Conservation (phyloP, 1,140 invertebrate species). For the Diorhabda carinulata region DNA sequence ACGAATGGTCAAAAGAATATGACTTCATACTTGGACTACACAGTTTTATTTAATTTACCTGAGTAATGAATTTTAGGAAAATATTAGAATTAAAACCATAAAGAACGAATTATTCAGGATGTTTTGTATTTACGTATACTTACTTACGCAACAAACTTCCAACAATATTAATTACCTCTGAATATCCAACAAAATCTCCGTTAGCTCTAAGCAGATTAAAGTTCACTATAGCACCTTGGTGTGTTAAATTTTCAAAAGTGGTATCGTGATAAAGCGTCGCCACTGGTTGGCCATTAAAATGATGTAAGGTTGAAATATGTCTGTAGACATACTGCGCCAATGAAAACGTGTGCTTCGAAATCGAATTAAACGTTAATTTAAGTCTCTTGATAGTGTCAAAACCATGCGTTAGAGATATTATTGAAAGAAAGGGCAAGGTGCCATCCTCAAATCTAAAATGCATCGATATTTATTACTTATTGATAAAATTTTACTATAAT, state of each 20-base stretch:
- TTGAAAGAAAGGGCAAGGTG: slow-evolving; percentile 82
- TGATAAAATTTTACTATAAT: too few species aligned
- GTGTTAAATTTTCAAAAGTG: slow-evolving; percentile 57
- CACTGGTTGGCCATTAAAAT: slow-evolving; percentile 70
- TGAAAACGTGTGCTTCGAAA: slow-evolving; percentile 71
- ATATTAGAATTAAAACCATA: too few species aligned
- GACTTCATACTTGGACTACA: too few species aligned
- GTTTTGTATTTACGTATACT: too few species aligned
- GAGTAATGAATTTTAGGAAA: too few species aligned
- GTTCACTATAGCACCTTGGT: slow-evolving; percentile 82
- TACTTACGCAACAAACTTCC: too few species aligned
- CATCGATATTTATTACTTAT: too few species aligned
- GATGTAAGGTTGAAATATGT: slow-evolving; percentile 60
- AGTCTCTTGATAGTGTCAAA: slow-evolving; percentile 65
- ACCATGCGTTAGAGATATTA: slow-evolving; percentile 76
- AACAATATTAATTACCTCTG: slow-evolving; percentile 61
- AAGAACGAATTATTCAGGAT: too few species aligned
- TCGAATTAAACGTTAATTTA: slow-evolving; percentile 57
- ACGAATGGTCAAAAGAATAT: too few species aligned
- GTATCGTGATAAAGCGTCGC: slow-evolving; percentile 71
- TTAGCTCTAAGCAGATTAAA: slow-evolving; percentile 81
- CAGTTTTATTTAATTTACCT: too few species aligned
- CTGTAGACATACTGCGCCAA: slow-evolving; percentile 72
- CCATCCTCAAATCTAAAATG: slow-evolving; percentile 88
- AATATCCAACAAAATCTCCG: slow-evolving; percentile 80